phyloP scores from a whole-genome alignment of 2,888 invertebrate genomes.

The Sympetrum striolatum region DNA sequence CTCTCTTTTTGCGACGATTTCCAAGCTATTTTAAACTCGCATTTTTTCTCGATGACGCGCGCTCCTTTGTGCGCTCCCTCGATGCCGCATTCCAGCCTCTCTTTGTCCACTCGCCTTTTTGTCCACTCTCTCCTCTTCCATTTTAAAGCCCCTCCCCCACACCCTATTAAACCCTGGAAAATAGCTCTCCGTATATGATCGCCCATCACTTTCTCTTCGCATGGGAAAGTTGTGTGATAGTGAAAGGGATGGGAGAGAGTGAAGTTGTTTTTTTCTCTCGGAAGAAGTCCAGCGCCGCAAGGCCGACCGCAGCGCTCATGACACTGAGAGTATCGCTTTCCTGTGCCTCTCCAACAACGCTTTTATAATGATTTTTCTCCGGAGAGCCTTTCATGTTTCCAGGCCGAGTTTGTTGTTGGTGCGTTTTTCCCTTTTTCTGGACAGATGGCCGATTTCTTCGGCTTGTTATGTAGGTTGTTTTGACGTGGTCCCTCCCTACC shows the following conservation, averaged over 20 bases:
- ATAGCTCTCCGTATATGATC: not conserved
- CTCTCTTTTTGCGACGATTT: too few relatives aligned
- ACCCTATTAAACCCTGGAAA: not conserved
- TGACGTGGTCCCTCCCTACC: too few relatives aligned
- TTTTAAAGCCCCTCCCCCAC: not conserved
- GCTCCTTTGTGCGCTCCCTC: too few relatives aligned
- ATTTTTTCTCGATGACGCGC: too few relatives aligned
- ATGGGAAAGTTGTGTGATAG: not conserved
- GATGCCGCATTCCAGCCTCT: too few relatives aligned
- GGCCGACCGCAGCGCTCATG: not conserved
- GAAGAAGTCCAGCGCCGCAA: not conserved
- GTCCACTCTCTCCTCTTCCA: not conserved
- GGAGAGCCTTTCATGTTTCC: too few relatives aligned
- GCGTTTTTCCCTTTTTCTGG: not conserved
- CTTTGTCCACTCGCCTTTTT: not conserved
- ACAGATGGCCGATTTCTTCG: not conserved
- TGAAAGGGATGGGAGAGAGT: not conserved
- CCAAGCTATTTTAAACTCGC: too few relatives aligned
- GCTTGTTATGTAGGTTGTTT: too few relatives aligned
- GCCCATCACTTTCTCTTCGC: constrained; percentile 18
- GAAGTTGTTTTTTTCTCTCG: not conserved
- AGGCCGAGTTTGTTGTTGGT: not conserved
- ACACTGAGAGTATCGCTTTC: not conserved
- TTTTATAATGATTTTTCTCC: not conserved
- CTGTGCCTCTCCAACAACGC: not conserved